Base-by-base conservation (phyloP, 2,888 invertebrate genomes). In the Capitulum mitella region DNA sequence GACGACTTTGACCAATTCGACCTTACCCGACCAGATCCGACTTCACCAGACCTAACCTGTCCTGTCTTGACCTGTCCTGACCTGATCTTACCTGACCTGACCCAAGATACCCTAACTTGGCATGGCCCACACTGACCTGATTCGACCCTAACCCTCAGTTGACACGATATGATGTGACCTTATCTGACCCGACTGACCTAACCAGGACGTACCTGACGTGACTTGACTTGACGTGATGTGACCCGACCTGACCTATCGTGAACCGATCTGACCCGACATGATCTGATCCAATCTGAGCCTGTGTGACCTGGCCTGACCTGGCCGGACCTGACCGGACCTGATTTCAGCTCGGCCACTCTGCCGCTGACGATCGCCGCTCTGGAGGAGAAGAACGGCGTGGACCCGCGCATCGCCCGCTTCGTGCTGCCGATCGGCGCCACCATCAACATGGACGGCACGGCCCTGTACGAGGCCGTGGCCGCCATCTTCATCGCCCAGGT, bases 391-490 rank as follows among this genome's bases (percentile, higher is more conserved):
- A 93, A 97, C 89, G 92, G 86, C 74, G 89, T 98, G 78, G 96
- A 98, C 87, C 91, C 92, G 0, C 91, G 95, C 81, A 93, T 97
- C 80, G 93, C 96, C 6, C 90, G 97, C 82, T 98, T 98, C 85
- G 96, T 98, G 10, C 93, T 97, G 84, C 98, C 98, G 37, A 94
- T 98, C 81, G 98, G 98, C 19, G 97, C 98, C 37, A 97, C 98
- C 61, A 97, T 98, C 86, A 98, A 98, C 88, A 97, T 97, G 97
- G 97, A 97, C 85, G 95, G 95, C 26, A 97, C 97, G 0, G 98
- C 98, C 1, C 88, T 99, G 46, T 99, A 99, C 85, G 98, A 99
- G 86, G 97, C 98, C 0, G 95, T 98, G 12, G 98, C 98, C 0
- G 98, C 98, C 37, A 92, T 98, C 83, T 99, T 98, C 85, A 98